Evolutionary conservation across 1,140 invertebrate genomes (phyloP).

Genomic region (Venturia canescens): DNA sequence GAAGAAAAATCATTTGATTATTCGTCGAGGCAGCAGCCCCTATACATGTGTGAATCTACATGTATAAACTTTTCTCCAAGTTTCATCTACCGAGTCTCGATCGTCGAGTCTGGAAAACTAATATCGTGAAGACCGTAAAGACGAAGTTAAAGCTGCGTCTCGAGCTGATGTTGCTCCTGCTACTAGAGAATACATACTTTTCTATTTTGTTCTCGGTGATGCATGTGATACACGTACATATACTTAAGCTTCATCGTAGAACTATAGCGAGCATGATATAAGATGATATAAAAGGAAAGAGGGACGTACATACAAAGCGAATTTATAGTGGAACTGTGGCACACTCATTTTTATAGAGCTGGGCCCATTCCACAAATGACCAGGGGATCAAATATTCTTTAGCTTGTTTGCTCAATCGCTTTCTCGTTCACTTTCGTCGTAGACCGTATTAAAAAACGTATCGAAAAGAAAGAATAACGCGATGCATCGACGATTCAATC

Average conservation of each 20-base stretch:
- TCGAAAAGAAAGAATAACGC: too few species aligned
- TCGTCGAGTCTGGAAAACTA: constrained; percentile 3
- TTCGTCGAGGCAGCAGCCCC: too few species aligned
- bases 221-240: not conserved
- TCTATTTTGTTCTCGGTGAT: not conserved
- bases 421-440: too few species aligned
- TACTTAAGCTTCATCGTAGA: not conserved
- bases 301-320: not conserved
- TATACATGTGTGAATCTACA: too few species aligned
- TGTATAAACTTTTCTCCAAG: not conserved
- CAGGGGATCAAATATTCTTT: too few species aligned
- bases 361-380: too few species aligned
- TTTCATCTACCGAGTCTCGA: not conserved
- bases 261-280: not conserved
- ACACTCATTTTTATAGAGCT: not conserved
- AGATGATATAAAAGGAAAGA: not conserved
- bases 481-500: too few species aligned
- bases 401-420: too few species aligned
- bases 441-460: too few species aligned
- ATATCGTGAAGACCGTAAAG: constrained; percentile 11
- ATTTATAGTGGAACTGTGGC: not conserved
- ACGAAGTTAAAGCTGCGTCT: constrained; percentile 9
- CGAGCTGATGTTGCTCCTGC: not conserved
- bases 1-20: too few species aligned
- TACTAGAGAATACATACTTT: not conserved